These are phyloP conservation scores for Channa argus DNA, from an alignment of 2,113 vertebrate genomes.

Conservation along the genomic window DNA sequence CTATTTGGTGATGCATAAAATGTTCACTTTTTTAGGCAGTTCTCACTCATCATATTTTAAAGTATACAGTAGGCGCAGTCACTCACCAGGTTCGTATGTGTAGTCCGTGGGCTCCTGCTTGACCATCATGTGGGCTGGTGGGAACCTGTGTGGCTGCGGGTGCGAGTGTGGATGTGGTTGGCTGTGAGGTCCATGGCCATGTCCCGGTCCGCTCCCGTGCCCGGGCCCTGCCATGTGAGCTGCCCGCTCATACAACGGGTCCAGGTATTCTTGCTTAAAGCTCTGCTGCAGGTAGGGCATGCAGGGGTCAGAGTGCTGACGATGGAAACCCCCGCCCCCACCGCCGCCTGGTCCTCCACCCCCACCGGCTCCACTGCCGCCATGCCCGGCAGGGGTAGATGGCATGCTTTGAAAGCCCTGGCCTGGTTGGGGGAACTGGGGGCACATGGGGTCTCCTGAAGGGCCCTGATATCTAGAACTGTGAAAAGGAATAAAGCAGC, in stretches of 20 bases:
- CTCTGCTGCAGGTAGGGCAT: conserved; percentile 89
- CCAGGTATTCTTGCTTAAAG: conserved; percentile 94
- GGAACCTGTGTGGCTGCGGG: conserved; percentile 81
- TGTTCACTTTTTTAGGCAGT: too few relatives aligned
- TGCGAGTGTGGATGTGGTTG: conserved; percentile 62
- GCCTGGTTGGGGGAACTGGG: conserved; percentile 84
- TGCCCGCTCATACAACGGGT: conserved; percentile 87
- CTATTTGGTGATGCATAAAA: too few relatives aligned
- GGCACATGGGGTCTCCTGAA: conserved; percentile 86
- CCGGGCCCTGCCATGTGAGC: conserved; percentile 73
- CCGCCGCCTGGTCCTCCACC: conserved; percentile 53
- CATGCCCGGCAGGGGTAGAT: conserved; percentile 69
- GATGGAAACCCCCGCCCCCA: conserved; percentile 78
- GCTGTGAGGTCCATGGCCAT: conserved; percentile 22
- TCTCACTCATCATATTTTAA: too few relatives aligned
- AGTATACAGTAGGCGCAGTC: too few relatives aligned
- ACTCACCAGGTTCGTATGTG: conserved; percentile 91
- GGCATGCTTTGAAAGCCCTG: conserved; percentile 87
- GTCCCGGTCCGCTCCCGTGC: conserved; percentile 53
- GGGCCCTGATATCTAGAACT: conserved; percentile 87
- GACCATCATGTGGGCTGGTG: conserved; percentile 88
- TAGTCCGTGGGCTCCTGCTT: conserved; percentile 96
- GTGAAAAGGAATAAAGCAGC: not conserved
- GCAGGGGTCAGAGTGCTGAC: conserved; percentile 89
- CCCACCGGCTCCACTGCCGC: conserved; percentile 42